phyloP scores from a whole-genome alignment of 2,888 invertebrate species.

The Parascotia fuliginaria region DNA sequence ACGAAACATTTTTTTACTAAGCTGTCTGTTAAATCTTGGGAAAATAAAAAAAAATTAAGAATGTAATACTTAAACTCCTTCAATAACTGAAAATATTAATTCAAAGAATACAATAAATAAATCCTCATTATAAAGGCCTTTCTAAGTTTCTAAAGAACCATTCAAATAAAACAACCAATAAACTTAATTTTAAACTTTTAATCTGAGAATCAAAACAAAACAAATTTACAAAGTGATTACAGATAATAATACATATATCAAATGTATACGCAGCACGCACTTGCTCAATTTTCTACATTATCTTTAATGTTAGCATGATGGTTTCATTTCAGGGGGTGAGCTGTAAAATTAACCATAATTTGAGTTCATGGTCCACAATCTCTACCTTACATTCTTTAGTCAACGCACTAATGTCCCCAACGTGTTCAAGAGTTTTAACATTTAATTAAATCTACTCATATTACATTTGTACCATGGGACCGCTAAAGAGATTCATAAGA shows the following conservation, averaged over 20 bases:
- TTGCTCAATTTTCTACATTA: not conserved
- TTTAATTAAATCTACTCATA: slow-evolving; percentile 13
- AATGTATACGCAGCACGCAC: not conserved
- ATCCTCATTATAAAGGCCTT: no score
- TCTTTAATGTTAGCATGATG: not conserved
- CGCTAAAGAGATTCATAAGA: slow-evolving; percentile 10
- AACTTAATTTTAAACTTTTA: not conserved
- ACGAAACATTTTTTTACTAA: no score
- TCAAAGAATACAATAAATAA: no score
- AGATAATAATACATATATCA: not conserved
- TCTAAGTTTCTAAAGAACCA: no score
- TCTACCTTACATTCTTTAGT: not conserved
- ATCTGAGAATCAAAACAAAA: not conserved
- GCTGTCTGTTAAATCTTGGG: no score
- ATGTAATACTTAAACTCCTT: no score
- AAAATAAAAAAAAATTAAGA: no score
- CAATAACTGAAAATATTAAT: no score
- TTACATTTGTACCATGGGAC: slow-evolving; percentile 11
- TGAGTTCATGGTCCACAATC: not conserved
- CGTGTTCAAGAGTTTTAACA: slow-evolving; percentile 6
- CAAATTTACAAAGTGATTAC: not conserved
- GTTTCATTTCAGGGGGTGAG: not conserved
- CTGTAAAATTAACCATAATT: not conserved
- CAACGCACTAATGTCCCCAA: not conserved
- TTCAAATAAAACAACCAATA: not conserved